These are phyloP conservation scores for Drosophila hamatofila DNA, from an alignment of 2,888 invertebrate species.

Conservation along the genomic window DNA sequence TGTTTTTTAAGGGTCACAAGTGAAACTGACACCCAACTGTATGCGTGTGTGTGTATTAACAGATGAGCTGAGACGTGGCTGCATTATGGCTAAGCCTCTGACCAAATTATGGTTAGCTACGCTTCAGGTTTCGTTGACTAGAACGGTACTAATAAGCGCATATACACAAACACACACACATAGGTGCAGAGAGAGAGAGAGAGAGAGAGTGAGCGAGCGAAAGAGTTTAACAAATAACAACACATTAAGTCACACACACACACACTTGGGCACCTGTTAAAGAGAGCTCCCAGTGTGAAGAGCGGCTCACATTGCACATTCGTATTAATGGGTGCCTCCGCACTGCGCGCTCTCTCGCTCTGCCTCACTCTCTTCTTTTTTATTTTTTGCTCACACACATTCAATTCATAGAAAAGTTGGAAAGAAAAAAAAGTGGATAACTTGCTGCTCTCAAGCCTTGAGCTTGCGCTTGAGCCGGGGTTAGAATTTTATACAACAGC, in stretches of 20 bases:
- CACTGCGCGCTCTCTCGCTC: conserved; percentile 6
- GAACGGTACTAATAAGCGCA: conserved; percentile 75
- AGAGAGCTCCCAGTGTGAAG: conserved; percentile 48
- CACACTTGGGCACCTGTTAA: conserved; percentile 30
- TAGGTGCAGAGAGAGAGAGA: conserved; percentile 7
- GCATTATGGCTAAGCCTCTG: conserved; percentile 64
- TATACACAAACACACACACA: conserved; percentile 22
- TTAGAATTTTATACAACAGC: conserved; percentile 44
- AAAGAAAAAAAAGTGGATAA: conserved; percentile 18
- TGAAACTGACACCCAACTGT: conserved; percentile 45
- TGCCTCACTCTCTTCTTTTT: conserved; percentile 6
- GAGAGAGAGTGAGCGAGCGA: not conserved
- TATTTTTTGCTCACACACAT: conserved; percentile 22
- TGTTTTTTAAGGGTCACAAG: conserved; percentile 60
- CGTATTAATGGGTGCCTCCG: conserved; percentile 50
- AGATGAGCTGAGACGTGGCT: conserved; percentile 71
- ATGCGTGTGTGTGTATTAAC: conserved; percentile 23
- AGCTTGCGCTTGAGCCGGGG: conserved; percentile 53
- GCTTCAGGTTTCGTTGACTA: conserved; percentile 78
- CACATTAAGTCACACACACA: conserved; percentile 6
- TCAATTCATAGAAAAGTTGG: conserved; percentile 34
- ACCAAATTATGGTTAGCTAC: conserved; percentile 74
- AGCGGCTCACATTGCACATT: conserved; percentile 64
- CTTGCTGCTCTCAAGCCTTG: conserved; percentile 45
- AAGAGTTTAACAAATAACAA: conserved; percentile 21